These are phyloP conservation scores for Ictidomys tridecemlineatus DNA, from an alignment of 2,113 vertebrate genomes.

Conservation along the genomic window DNA sequence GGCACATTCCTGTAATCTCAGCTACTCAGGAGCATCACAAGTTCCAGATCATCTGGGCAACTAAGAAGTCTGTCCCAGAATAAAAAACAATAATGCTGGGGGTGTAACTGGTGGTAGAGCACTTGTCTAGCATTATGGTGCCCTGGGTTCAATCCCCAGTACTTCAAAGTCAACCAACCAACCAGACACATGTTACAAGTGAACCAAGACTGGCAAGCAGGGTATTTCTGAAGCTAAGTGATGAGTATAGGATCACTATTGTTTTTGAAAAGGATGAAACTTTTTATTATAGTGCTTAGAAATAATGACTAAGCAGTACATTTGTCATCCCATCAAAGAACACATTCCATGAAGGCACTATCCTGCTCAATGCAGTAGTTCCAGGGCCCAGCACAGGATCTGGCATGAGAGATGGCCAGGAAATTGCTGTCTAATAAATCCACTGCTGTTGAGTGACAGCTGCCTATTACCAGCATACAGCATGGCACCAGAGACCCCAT, in stretches of 20 bases:
- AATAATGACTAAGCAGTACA: not conserved
- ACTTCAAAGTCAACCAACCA: too few species aligned
- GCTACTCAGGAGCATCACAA: too few species aligned
- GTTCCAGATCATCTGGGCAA: too few species aligned
- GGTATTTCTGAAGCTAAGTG: too few species aligned
- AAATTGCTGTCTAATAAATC: too few species aligned
- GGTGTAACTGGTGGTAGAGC: too few species aligned
- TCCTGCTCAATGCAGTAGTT: not conserved
- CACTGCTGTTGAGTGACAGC: accelerated
- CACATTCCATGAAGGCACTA: not conserved
- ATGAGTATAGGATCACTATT: not conserved
- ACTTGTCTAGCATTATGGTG: too few species aligned
- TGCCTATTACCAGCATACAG: accelerated
- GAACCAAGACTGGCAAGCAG: not conserved
- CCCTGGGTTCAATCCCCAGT: too few species aligned
- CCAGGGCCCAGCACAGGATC: not conserved
- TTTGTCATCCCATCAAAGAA: not conserved
- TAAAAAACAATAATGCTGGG: too few species aligned
- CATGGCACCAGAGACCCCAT: accelerated
- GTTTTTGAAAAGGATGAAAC: not conserved
- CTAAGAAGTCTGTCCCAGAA: too few species aligned
- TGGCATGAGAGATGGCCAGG: not conserved
- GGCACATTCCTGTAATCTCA: too few species aligned
- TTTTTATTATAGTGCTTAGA: not conserved
- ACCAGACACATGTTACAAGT: not conserved